Conservation (phyloP, 92 coral and sea anemone species). For the Epizoanthus ramosus region DNA sequence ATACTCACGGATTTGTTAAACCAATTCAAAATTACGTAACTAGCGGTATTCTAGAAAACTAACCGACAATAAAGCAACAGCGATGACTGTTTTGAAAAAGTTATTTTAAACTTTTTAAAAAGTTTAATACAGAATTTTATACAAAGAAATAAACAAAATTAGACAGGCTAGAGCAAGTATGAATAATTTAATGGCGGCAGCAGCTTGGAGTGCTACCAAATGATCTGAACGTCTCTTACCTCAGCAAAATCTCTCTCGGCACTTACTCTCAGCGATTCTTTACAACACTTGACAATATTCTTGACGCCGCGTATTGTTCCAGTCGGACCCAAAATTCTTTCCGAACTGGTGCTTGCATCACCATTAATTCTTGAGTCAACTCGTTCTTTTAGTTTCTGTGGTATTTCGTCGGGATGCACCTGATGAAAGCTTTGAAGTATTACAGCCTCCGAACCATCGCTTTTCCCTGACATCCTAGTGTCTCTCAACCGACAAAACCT, state of each 20-base stretch:
- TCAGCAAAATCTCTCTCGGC: conserved; percentile 45
- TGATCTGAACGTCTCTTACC: conserved; percentile 50
- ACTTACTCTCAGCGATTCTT: conserved; percentile 55
- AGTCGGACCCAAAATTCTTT: conserved; percentile 76
- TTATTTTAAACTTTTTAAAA: no score
- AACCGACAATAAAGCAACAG: no score
- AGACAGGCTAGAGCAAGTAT: conserved; percentile 4
- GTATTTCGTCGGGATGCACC: conserved; percentile 12
- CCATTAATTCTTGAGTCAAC: background rate
- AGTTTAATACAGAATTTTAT: no score
- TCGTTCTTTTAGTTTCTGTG: background rate
- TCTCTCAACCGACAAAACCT: conserved; percentile 6
- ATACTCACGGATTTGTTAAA: no score
- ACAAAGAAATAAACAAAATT: conserved; percentile 11
- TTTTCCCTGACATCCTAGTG: conserved; percentile 15
- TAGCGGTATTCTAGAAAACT: no score
- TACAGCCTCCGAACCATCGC: conserved; percentile 10
- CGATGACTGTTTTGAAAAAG: no score
- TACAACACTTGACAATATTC: conserved; percentile 82
- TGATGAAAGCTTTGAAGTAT: conserved; percentile 15
- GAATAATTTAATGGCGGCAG: conserved; percentile 20
- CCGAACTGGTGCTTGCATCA: conserved; percentile 16
- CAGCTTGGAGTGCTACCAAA: conserved; percentile 11
- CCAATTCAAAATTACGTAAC: no score
- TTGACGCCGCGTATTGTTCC: conserved; percentile 96